phyloP scores from a whole-genome alignment of 2,797 vertebrate genomes.

The Enteromius treurensis region DNA sequence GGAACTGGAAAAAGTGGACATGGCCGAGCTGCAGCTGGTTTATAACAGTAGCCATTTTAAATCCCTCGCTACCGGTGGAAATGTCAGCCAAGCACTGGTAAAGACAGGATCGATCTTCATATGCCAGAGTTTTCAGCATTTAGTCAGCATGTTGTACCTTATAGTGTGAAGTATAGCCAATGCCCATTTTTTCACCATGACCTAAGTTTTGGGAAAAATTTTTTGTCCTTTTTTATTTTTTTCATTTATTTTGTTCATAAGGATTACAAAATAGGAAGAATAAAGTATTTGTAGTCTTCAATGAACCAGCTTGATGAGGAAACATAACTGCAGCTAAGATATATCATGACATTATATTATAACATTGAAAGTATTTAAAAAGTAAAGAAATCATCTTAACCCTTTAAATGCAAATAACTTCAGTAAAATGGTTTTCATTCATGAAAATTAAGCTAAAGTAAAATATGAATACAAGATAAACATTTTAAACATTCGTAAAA shows the following conservation, averaged over 20 bases:
- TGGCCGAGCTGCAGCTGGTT: constrained; percentile 93
- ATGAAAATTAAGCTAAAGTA: background rate
- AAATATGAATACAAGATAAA: background rate
- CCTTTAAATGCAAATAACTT: background rate
- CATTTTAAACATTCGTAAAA: background rate
- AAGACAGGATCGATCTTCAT: constrained; percentile 49
- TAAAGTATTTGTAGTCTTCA: background rate
- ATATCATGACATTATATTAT: background rate
- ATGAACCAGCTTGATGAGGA: background rate
- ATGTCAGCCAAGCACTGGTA: constrained; percentile 97
- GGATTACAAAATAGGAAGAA: background rate
- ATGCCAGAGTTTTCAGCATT: background rate
- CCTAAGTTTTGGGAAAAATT: background rate
- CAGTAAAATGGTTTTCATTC: no score
- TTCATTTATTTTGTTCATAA: background rate
- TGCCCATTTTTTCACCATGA: background rate
- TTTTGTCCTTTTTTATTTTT: background rate
- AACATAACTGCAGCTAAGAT: background rate
- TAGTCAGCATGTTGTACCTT: background rate
- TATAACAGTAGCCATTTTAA: constrained; percentile 99
- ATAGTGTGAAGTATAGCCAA: background rate
- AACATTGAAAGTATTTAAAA: background rate
- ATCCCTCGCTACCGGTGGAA: constrained; percentile 94
- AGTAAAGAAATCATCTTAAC: background rate
- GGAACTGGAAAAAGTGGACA: constrained; percentile 89